These are phyloP conservation scores for Novumbra hubbsi DNA, from an alignment of 2,797 vertebrate species.

Conservation along the genomic window DNA sequence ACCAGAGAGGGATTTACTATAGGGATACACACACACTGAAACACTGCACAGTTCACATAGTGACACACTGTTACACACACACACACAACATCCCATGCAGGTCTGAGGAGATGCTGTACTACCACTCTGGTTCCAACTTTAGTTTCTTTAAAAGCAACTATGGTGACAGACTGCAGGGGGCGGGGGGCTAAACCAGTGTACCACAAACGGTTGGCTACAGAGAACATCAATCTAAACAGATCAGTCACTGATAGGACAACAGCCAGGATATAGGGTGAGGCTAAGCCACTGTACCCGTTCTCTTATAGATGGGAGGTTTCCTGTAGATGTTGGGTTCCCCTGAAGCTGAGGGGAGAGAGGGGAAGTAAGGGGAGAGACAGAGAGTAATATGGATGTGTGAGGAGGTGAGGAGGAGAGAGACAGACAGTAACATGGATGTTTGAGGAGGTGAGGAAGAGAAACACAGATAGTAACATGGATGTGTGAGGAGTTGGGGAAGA, in stretches of 20 bases:
- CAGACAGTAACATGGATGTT: slow-evolving; percentile 14
- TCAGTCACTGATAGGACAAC: slow-evolving; percentile 59
- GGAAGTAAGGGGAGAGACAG: slow-evolving; percentile 47
- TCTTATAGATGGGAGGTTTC: slow-evolving; percentile 98
- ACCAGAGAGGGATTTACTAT: background rate
- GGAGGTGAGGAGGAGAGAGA: slow-evolving; percentile 21
- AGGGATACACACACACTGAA: background rate
- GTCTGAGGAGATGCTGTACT: too few relatives aligned
- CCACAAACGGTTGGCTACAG: slow-evolving; percentile 32
- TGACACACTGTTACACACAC: background rate
- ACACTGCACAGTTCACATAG: background rate
- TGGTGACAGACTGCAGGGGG: slow-evolving; percentile 11
- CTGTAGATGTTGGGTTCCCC: slow-evolving; percentile 97
- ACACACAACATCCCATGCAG: background rate
- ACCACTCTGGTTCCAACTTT: too few relatives aligned
- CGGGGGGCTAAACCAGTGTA: background rate
- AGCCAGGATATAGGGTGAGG: slow-evolving; percentile 65
- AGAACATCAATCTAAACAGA: slow-evolving; percentile 52
- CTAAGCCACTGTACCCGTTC: slow-evolving; percentile 86
- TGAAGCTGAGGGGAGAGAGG: slow-evolving; percentile 83
- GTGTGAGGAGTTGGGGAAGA: background rate
- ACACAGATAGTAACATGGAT: background rate
- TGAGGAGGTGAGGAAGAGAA: slow-evolving; percentile 14
- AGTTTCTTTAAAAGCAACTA: background rate
- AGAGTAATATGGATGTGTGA: slow-evolving; percentile 27